Evolutionary conservation across 23 tunicate species (phyloP), one percentile per base, ranked within the genome.

Genomic region (Aplidium turbinatum): DNA sequence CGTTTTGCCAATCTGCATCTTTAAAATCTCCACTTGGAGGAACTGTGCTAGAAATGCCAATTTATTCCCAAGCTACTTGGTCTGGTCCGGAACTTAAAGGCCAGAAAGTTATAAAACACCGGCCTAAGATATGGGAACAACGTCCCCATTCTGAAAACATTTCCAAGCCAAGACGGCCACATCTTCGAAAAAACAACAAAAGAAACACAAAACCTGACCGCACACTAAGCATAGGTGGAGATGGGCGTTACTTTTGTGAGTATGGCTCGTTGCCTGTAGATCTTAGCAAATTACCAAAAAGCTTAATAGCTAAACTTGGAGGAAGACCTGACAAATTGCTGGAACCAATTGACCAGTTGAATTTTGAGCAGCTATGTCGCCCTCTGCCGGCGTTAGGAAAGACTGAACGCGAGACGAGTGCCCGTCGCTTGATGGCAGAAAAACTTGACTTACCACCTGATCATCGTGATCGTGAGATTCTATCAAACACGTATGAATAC

Each of bases 41-140:
- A 36, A 75, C 81, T 1, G 65, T 83, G 16, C 55, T 83, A 0
- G 89, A 83, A 42, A 74, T 83, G 81, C 89, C 89, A 19, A 83
- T 83, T 4, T 83, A 83, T 69, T 73, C 89, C 20, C 89, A 83
- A 38, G 68, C 76, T 2, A 83, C 89, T 7, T 83, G 89, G 89
- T 38, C 81, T 0, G 89, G 81, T n/a, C 89, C 81, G 1, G 87
- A 69, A 1, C 23, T n/a, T n/a, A n/a, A n/a, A n/a, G n/a, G n/a
- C n/a, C n/a, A n/a, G n/a, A n/a, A n/a, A n/a, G n/a, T n/a, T n/a
- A n/a, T n/a, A n/a, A n/a, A n/a, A n/a, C n/a, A n/a, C n/a, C n/a
- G n/a, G n/a, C n/a, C n/a, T n/a, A n/a, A n/a, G n/a, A n/a, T n/a
- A n/a, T n/a, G n/a, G n/a, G n/a, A n/a, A n/a, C n/a, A n/a, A n/a